Base-by-base conservation (phyloP, 2,113 vertebrate species). In the Ranitomeya imitator region DNA sequence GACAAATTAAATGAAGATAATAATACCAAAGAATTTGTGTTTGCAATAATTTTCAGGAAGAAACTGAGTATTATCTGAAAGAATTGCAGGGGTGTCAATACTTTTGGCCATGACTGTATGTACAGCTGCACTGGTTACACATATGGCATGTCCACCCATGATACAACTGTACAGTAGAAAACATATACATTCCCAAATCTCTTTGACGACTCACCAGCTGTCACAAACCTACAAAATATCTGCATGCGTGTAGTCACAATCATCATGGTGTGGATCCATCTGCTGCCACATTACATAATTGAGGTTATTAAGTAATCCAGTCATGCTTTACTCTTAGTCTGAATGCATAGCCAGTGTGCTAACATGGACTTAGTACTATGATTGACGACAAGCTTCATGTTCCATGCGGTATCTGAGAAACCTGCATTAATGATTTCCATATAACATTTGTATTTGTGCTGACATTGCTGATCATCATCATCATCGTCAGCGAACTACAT, bases 321-420 rank as follows among this genome's bases (percentile, higher is more conserved):
- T 74, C 71, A 51, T 74, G 71, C 37, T 51, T 74, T 45, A 18
- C 71, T 26, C 15, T 74, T 16, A 37, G 71, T 74, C 14, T 45
- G 31, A 19, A 74, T 74, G 71, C 31, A 74, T 74, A 74, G 10
- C 37, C 7, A 51, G 15, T 18, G 45, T 74, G 71, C 8, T 45
- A 74, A 45, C 15, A 2, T 74, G n/a, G 69, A 73, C 69, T 31
- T 31, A 71, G 69, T 73, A 37, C 69, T 45, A 45, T 74, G 71
- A 74, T 74, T 74, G 71, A 74, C 51, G 71, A 74, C 14, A 4
- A 74, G 14, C 71, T 74, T 74, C 71, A 74, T 45, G 71, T 74
- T 45, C 21, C 31, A 74, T 18, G 71, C 71, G 6, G 71, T 26
- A 45, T 18, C 9, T 18, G 31, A 45, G 15, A 74, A 74, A 45